Percentiles rank a stretch among this genome's conserved stretches.
phyloP scores from a whole-genome alignment of 2,888 invertebrate genomes.

The Nymphalis polychloros region DNA sequence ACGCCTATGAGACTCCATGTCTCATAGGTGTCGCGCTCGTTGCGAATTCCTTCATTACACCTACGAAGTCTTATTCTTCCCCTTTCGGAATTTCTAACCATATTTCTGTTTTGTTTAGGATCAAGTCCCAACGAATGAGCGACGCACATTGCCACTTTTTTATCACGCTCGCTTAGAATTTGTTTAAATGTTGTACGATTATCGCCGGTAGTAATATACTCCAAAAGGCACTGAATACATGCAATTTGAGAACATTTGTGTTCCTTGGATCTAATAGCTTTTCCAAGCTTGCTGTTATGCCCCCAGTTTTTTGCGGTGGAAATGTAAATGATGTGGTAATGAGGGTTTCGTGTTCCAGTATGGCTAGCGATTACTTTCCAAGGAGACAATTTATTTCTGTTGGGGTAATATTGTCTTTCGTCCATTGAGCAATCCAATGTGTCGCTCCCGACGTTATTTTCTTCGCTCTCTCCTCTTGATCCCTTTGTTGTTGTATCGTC shows the following conservation, averaged over 20 bases:
- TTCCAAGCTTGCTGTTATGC: constrained; percentile 32
- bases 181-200: constrained; percentile 30
- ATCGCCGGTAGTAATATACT: constrained; percentile 17
- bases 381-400: neutral
- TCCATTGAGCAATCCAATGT: neutral
- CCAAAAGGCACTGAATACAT: constrained; percentile 25
- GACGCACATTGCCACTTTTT: constrained; percentile 24
- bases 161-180: constrained; percentile 28
- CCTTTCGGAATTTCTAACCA: constrained; percentile 16
- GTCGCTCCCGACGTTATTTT: neutral
- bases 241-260: constrained; percentile 33
- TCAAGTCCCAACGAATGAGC: constrained; percentile 26
- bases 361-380: constrained; percentile 17
- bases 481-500: no score
- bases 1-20: no score
- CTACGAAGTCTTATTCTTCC: no score
- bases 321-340: constrained; percentile 31
- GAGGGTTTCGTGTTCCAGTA: neutral
- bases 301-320: constrained; percentile 31
- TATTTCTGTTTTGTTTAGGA: constrained; percentile 10
- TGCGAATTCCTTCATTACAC: no score
- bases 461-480: no score
- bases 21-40: no score
- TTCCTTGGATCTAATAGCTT: constrained; percentile 29
- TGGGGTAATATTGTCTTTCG: neutral